Evolutionary conservation across 2,113 vertebrate species (phyloP).

Genomic region (Semnopithecus entellus): DNA sequence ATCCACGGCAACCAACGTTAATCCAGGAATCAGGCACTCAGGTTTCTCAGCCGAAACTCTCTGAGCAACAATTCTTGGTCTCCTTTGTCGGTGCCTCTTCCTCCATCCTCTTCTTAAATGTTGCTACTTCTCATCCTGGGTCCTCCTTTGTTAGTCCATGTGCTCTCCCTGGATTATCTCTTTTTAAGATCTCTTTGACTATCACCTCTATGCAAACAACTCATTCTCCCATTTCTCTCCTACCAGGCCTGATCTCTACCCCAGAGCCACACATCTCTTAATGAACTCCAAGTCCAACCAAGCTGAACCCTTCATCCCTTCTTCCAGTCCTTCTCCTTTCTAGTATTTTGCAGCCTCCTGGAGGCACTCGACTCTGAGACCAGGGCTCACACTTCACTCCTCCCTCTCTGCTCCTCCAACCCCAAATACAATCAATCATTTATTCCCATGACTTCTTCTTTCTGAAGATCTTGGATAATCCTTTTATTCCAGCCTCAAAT

Average conservation of each 20-base stretch:
- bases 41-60: neutral
- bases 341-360: neutral
- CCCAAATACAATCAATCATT: neutral
- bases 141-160: neutral
- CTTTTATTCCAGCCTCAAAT: neutral
- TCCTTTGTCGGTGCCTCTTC: neutral
- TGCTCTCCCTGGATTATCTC: too few species aligned
- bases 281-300: neutral
- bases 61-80: neutral
- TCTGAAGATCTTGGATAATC: neutral
- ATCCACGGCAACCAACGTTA: neutral
- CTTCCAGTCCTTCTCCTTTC: neutral
- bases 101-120: neutral
- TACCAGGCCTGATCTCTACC: neutral
- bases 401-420: neutral
- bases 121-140: neutral
- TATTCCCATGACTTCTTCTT: neutral
- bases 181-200: neutral
- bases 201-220: neutral
- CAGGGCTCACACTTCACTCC: neutral
- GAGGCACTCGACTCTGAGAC: neutral
- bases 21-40: neutral
- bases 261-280: neutral
- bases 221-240: neutral
- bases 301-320: too few species aligned